A percentile compares a stretch with the other conserved stretches of the same genome.
Evolutionary conservation across 2,797 vertebrate genomes (phyloP).

Genomic region (Poeciliopsis gracilis): DNA sequence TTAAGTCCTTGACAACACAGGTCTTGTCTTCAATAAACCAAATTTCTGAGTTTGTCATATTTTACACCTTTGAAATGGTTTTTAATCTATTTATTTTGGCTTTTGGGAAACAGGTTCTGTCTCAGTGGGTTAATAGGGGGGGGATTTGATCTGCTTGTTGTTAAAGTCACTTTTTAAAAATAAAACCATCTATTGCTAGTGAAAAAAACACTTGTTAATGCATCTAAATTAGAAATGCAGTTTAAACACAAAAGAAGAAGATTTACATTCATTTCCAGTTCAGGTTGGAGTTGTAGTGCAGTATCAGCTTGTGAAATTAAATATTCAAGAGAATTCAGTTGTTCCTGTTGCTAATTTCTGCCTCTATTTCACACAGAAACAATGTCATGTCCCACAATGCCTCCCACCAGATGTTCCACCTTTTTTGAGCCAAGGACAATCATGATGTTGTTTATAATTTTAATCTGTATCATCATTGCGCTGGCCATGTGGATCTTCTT

Average conservation of each 20-base stretch:
- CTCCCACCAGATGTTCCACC: background rate
- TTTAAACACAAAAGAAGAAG: background rate
- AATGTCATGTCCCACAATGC: background rate
- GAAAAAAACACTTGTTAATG: background rate
- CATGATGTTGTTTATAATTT: background rate
- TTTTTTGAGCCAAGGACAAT: background rate
- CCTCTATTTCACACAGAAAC: background rate
- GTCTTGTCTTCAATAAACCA: too few relatives aligned
- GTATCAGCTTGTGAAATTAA: background rate
- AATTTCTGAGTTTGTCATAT: background rate
- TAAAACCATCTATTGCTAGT: background rate
- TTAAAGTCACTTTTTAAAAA: background rate
- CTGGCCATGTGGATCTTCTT: constrained; percentile 13
- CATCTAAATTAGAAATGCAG: background rate
- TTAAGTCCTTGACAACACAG: too few relatives aligned
- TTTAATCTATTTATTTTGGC: background rate
- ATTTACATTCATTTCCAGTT: background rate
- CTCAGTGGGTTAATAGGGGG: background rate
- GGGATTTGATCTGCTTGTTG: background rate
- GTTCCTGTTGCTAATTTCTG: background rate
- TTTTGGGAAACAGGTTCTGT: background rate
- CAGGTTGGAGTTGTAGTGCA: background rate
- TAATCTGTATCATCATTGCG: background rate
- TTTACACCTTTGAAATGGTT: background rate
- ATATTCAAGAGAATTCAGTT: background rate